Base-by-base conservation (phyloP, 2,113 vertebrate genomes). In the Triplophysa rosa region DNA sequence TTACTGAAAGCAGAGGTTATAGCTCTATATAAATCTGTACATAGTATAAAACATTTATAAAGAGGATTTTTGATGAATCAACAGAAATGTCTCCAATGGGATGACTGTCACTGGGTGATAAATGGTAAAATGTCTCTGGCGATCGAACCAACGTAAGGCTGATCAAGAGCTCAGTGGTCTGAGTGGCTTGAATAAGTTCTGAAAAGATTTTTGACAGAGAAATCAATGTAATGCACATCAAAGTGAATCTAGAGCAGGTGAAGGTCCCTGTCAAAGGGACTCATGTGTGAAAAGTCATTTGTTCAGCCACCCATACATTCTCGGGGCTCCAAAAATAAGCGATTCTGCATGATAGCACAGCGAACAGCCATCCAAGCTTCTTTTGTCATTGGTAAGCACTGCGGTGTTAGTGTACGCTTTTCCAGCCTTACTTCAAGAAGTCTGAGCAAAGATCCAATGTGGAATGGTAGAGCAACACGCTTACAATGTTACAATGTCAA, bases 261-360 rank as follows among this genome's bases (percentile, higher is more conserved):
- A 58, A 77, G 58, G 77, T 78, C 77, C 26, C 61, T 70, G 65
- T 79, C 77, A 79, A 29, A 59, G 63, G 16, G 69, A 54, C 52
- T 73, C 49, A 40, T 59, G 77, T 79, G 78, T 79, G 79, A 83
- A 85, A 84, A 74, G 71, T 59, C 33, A 84, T 83, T 86, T 87
- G 59, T 80, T 81, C 79, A 26, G 80, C 49, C 76, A 76, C 14
- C 59, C 74, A 24, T 17, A 37, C 65, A 59, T n/a, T 65, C 72
- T 69, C 45, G 13, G 49, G 21, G 12, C 29, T 47, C 17, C 14
- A n/a, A 47, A 68, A 37, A 70, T 83, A 56, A 56, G 29, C 58
- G 71, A 47, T 62, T 74, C 58, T 74, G 72, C 58, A 74, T 74
- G 72, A 74, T 17, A 63, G 72, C 72, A 47, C 72, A 74, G 58